A percentile compares a stretch with the other conserved stretches of the same genome.
Evolutionary conservation across 2,113 vertebrate genomes (phyloP).

Genomic region (Saccopteryx leptura): DNA sequence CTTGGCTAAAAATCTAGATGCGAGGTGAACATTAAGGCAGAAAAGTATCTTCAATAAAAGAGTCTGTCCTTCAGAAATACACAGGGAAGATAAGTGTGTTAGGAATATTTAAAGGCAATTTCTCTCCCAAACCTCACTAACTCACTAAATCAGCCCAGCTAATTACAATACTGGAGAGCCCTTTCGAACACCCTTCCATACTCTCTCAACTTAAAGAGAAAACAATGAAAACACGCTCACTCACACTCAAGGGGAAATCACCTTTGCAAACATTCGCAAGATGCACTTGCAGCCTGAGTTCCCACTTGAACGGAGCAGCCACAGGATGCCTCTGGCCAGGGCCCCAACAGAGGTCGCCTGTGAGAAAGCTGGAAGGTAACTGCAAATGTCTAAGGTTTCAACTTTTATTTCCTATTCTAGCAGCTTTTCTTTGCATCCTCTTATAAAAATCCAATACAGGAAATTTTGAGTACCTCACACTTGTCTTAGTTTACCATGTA

Average conservation of each 20-base stretch:
- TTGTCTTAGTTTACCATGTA: background rate
- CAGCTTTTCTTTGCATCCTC: background rate
- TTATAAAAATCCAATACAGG: background rate
- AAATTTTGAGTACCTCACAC: background rate
- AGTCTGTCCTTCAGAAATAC: background rate
- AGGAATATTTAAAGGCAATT: background rate
- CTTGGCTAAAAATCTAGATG: background rate
- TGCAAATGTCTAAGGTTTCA: background rate
- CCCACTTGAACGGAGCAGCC: background rate
- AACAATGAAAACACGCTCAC: background rate
- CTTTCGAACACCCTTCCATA: background rate
- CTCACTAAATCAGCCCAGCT: background rate
- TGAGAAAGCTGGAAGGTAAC: background rate
- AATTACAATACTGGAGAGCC: background rate
- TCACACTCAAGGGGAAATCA: background rate
- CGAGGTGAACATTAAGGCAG: background rate
- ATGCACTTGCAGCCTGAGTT: background rate
- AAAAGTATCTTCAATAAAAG: background rate
- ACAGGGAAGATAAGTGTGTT: background rate
- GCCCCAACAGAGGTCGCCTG: rapidly evolving
- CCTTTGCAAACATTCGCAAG: background rate
- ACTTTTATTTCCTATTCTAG: background rate
- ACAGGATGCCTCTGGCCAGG: rapidly evolving
- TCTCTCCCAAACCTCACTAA: background rate
- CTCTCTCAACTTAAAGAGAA: background rate